Evolutionary conservation across 2,888 invertebrate genomes (phyloP), one percentile per base, ranked within the genome.

Genomic region (Chesias legatella): DNA sequence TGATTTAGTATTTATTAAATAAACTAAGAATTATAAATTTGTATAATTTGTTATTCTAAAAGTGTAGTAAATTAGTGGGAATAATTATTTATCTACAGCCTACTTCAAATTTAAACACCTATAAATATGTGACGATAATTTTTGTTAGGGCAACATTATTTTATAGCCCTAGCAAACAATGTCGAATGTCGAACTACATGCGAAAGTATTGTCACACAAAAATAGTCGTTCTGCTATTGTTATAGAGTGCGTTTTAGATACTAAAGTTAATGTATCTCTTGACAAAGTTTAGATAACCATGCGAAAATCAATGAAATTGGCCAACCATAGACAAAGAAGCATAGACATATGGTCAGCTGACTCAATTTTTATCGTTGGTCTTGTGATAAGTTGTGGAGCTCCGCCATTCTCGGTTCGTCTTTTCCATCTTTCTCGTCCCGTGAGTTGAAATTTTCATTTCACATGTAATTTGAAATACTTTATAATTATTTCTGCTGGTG

Each of bases 381-480:
- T 88, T 88, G 88, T 89, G 88, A 88, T 88, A 88, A 79, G 82
- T 86, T 80, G 79, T 79, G 68, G 66, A 73, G 60, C 79, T 85
- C 88, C 88, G 88, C 88, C 88, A 88, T 88, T 86, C 88, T 84
- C 73, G 70, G 80, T 70, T 79, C 79, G 79, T 76, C 84, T 85
- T 80, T 84, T 82, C 78, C 78, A 71, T 81, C 83, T 83, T 78
- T 80, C 73, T 74, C 68, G 79, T 77, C 82, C 69, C 67, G 88
- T 88, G 82, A 88, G 88, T 88, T 77, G 58, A 60, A 62, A 71
- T 79, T 76, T 64, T 58, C 53, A 63, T 61, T 72, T 58, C 41
- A 53, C 43, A 52, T 68, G 39, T 43, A 55, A 58, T 56, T 68
- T 62, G 41, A 38, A 33, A 55, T 52, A 55, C 56, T 49, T 56